phyloP scores from a whole-genome alignment of 2,113 vertebrate species.

The Neolamprologus kungweensis region DNA sequence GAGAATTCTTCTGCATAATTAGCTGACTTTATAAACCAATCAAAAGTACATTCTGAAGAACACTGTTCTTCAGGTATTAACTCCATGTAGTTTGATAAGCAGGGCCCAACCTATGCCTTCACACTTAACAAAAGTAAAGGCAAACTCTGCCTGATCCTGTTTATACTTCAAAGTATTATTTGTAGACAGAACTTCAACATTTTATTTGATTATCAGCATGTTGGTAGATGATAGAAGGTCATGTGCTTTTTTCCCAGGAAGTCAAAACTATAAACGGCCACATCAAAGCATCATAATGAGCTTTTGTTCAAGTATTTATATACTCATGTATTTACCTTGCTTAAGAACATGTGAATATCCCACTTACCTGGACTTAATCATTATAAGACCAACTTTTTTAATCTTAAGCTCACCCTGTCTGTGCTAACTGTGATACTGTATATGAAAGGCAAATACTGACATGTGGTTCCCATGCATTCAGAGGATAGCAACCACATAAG shows the following conservation, averaged over 20 bases:
- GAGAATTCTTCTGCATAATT: conserved; percentile 65
- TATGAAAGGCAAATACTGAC: conserved; percentile 41
- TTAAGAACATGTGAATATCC: not conserved
- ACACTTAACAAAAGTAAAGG: conserved; percentile 14
- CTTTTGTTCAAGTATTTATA: not conserved
- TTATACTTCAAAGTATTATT: not conserved
- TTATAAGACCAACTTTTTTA: not conserved
- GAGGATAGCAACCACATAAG: conserved; percentile 61
- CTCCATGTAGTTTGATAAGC: conserved; percentile 45
- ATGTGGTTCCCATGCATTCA: conserved; percentile 66
- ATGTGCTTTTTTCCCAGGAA: not conserved
- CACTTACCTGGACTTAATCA: not conserved
- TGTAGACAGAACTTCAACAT: not conserved
- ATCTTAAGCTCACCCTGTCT: not conserved
- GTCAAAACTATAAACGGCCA: not conserved
- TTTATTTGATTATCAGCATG: not conserved
- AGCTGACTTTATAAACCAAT: conserved; percentile 71
- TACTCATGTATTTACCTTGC: not conserved
- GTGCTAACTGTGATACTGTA: not conserved
- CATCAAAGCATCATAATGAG: not conserved
- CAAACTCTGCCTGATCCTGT: conserved; percentile 21
- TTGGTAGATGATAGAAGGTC: not conserved
- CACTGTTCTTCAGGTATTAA: conserved; percentile 58
- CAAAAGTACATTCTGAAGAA: conserved; percentile 62
- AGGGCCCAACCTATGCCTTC: not conserved